Percentiles rank a stretch among this genome's conserved stretches.
Evolutionary conservation across 2,888 invertebrate species (phyloP).

Genomic region (Pandemis heparana): DNA sequence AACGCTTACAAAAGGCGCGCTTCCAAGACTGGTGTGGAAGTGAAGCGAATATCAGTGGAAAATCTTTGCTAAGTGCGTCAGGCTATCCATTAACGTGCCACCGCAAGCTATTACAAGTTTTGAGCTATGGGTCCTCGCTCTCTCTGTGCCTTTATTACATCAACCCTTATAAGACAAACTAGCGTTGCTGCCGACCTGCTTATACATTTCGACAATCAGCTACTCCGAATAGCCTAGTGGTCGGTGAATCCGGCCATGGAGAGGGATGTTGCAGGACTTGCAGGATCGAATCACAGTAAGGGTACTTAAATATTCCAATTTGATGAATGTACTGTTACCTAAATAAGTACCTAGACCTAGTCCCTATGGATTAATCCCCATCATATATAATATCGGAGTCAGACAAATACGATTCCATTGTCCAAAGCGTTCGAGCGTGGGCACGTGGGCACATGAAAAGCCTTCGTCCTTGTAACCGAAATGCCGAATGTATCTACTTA

Average conservation of each 20-base stretch:
- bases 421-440: too few species aligned
- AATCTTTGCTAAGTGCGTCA: conserved; percentile 50
- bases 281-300: not conserved
- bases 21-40: conserved; percentile 33
- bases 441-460: too few species aligned
- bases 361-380: not conserved
- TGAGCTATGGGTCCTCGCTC: conserved; percentile 42
- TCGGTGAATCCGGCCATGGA: not conserved
- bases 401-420: not conserved
- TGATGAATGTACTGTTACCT: not conserved
- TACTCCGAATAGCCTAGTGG: not conserved
- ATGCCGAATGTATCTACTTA: too few species aligned
- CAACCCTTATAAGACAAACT: conserved; percentile 33
- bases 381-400: not conserved
- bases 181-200: conserved; percentile 11
- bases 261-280: not conserved
- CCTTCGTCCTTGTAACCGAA: too few species aligned
- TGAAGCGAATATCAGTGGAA: conserved; percentile 46
- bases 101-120: conserved; percentile 51
- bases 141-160: conserved; percentile 40
- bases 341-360: not conserved
- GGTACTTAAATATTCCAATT: not conserved
- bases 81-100: conserved; percentile 49
- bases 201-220: not conserved
- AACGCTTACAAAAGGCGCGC: conserved; percentile 36